Evolutionary conservation across 2,888 invertebrate genomes (phyloP).

Genomic region (Caenorhabditis plicata): DNA sequence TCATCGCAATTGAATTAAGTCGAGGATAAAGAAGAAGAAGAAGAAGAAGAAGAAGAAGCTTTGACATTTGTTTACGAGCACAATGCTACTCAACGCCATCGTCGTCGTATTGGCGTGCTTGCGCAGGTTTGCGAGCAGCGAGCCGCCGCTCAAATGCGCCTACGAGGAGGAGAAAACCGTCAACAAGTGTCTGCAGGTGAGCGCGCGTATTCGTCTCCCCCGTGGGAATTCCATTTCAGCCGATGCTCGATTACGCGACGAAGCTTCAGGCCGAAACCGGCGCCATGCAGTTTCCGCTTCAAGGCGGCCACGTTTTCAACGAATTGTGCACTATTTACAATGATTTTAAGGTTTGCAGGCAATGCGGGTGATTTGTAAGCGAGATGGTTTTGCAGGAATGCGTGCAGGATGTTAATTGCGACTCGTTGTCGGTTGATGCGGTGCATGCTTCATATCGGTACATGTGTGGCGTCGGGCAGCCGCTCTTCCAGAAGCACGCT

Average conservation of each 20-base stretch:
- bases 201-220: no score
- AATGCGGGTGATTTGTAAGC: not conserved
- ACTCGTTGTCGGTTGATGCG: conserved; percentile 58
- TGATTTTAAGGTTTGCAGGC: conserved; percentile 45
- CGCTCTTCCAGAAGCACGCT: conserved; percentile 60
- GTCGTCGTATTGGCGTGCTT: conserved; percentile 9
- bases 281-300: conserved; percentile 54
- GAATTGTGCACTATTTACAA: conserved; percentile 55
- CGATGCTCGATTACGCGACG: conserved; percentile 59
- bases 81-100: conserved; percentile 8
- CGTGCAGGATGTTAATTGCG: conserved; percentile 45
- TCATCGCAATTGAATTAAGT: conserved; percentile 31
- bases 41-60: not conserved
- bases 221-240: no score
- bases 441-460: conserved; percentile 63
- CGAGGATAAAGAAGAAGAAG: conserved; percentile 2
- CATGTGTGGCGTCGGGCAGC: conserved; percentile 62
- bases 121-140: conserved; percentile 8
- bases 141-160: conserved; percentile 36
- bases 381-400: conserved; percentile 46
- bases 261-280: conserved; percentile 57
- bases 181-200: conserved; percentile 47
- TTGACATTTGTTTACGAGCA: no score
- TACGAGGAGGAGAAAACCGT: conserved; percentile 47
- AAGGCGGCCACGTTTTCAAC: conserved; percentile 59